Percentiles rank a stretch among this genome's conserved stretches.
Conservation (phyloP, 1,140 invertebrate genomes). For the Drosophila fuyamai region DNA sequence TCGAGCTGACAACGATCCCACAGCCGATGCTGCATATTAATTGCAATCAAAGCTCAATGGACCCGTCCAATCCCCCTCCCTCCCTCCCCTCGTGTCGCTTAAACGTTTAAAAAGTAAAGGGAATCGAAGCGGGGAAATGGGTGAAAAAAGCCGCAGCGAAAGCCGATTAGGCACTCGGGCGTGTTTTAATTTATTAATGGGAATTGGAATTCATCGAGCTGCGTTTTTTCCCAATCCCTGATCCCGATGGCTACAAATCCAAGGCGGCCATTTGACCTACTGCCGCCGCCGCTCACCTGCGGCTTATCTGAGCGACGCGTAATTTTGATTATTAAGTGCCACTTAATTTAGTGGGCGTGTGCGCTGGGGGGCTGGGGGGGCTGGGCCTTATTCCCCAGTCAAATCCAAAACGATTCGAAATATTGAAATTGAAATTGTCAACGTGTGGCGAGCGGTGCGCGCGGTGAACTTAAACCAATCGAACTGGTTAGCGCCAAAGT, state of each 20-base stretch:
- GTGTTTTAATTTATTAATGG: conserved; percentile 82
- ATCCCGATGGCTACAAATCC: conserved; percentile 25
- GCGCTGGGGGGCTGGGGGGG: conserved; percentile 29
- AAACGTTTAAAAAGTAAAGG: conserved; percentile 68
- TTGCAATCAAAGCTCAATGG: conserved; percentile 77
- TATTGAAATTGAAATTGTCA: conserved; percentile 74
- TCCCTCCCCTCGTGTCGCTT: background rate
- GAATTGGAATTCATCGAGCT: conserved; percentile 58
- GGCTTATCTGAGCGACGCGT: conserved; percentile 74
- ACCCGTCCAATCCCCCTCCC: background rate
- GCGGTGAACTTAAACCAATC: conserved; percentile 26
- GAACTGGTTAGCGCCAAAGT: conserved; percentile 45
- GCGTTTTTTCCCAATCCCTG: conserved; percentile 15
- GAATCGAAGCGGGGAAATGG: conserved; percentile 26
- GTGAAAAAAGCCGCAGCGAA: conserved; percentile 53
- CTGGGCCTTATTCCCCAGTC: conserved; percentile 54
- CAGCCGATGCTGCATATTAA: conserved; percentile 68
- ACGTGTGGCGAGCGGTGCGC: conserved; percentile 22
- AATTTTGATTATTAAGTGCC: conserved; percentile 82
- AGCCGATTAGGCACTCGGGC: conserved; percentile 66
- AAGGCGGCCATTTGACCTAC: conserved; percentile 58
- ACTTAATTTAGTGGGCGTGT: conserved; percentile 80
- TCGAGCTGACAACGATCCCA: conserved; percentile 49
- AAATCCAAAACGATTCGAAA: conserved; percentile 33
- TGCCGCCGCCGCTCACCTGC: conserved; percentile 28